A percentile compares a stretch with the other conserved stretches of the same genome.
phyloP scores from a whole-genome alignment of 2,888 invertebrate species.

The Rhagium mordax region DNA sequence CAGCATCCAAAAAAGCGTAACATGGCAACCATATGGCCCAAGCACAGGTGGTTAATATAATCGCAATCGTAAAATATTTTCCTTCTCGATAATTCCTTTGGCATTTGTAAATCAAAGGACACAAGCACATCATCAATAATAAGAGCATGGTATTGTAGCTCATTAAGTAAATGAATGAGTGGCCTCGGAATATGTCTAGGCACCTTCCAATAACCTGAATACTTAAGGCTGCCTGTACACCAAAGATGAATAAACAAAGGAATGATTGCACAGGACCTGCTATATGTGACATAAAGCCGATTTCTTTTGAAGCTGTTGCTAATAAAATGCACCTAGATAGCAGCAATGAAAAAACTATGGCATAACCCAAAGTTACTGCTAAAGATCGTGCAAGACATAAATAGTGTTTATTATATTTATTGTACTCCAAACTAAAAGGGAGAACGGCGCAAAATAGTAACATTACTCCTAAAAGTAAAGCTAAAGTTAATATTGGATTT shows the following conservation, averaged over 20 bases:
- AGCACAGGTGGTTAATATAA: conserved; percentile 72
- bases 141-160: conserved; percentile 78
- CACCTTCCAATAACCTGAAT: conserved; percentile 70
- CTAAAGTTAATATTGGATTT: conserved; percentile 74
- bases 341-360: conserved; percentile 77
- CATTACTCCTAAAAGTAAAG: conserved; percentile 70
- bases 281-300: conserved; percentile 79
- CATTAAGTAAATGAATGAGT: conserved; percentile 71
- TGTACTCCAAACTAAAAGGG: conserved; percentile 70
- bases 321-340: conserved; percentile 78
- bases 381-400: conserved; percentile 74
- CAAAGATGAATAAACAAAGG: conserved; percentile 76
- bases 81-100: conserved; percentile 82
- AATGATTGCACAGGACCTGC: conserved; percentile 80
- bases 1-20: conserved; percentile 71
- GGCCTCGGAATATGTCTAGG: conserved; percentile 69
- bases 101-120: conserved; percentile 76
- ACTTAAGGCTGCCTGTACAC: conserved; percentile 75
- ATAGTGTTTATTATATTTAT: conserved; percentile 48
- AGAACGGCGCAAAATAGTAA: conserved; percentile 71
- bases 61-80: conserved; percentile 73
- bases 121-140: conserved; percentile 72
- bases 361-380: conserved; percentile 75
- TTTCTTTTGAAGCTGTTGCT: conserved; percentile 78
- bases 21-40: conserved; percentile 77